Evolutionary conservation across 2,797 vertebrate species (phyloP), one percentile per base, ranked within the genome.

Genomic region (Streptopelia turtur): DNA sequence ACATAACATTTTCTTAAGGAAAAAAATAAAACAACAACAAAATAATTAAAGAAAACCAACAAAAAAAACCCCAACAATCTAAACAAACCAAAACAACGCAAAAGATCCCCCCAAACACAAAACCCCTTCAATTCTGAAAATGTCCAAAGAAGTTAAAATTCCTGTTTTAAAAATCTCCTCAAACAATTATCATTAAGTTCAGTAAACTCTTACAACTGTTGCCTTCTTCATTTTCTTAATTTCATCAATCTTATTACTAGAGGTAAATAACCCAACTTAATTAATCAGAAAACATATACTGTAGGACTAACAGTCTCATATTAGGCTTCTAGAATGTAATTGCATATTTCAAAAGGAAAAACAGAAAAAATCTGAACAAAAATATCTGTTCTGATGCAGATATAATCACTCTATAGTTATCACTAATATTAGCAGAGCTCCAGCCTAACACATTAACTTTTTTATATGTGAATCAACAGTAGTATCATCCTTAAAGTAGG

Each of bases 401-500:
- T 56, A 64, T 72, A 70, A 59, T 78, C 39, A 61, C n/a, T 76
- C 27, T 79, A 23, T 23, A 47, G 15, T 45, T 79, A 76, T 72
- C 45, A 82, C 37, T 20, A 24, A 23, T 56, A 84, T n/a, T 68
- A 90, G 10, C 10, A 76, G 43, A 69, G 17, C 5, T 92, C 41
- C 69, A 23, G 41, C 21, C 14, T 78, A 28, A 4, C 23, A 35
- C 39, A 28, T 59, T 89, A 89, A 53, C 6, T 55, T 86, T 74
- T 37, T 69, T 75, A 25, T 78, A 45, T 55, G 28, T 75, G 65
- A 92, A 63, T 69, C 79, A 93, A 80, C 24, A 77, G 47, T 30
- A 25, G 25, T 77, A 94, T 94, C 65, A 82, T 33, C 81, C 87
- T 91, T 95, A 95, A 95, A 87, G 35, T 22, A 78, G 37, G 4